Base-by-base conservation (phyloP, 2,113 vertebrate species). In the Tringa solitaria region DNA sequence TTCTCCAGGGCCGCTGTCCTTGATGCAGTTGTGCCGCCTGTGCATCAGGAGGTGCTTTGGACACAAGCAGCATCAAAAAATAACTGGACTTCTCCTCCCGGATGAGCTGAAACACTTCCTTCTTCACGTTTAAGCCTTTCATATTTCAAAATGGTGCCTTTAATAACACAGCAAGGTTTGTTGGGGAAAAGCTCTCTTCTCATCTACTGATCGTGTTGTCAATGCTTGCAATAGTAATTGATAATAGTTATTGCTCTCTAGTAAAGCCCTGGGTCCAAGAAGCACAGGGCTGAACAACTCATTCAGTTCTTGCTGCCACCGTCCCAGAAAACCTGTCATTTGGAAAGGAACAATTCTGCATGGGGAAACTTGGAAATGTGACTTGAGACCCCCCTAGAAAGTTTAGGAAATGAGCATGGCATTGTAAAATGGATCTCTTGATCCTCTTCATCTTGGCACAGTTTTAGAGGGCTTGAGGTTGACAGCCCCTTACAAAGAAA, bases 1-100 rank as follows among this genome's bases (percentile, higher is more conserved):
- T 86, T 95, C 95, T 94, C 56, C 96, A 99, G 99, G 98, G 81
- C 98, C 98, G 0, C 75, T 97, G 43, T 95, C 98, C 93, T 97
- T 99, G 93, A 98, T 97, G 98, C 98, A 99, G 93, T 83, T 99
- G 76, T 99, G 99, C 74, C 98, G 98, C 77, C 96, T 99, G 69
- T 91, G 91, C 95, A 98, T 99, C 96, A 98, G 99, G 91, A 99
- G 94, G 89, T 98, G 96, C 88, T 97, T 99, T 95, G 98, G 98
- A 90, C 95, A 96, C 88, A 95, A 93, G 57, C 98, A 98, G 30
- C 98, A 98, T 75, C 93, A 96, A 80, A 97, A 96, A 80, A 98
- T 99, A 95, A 65, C 65, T 23, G 84, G 61, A 67, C 98, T 99
- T 53, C 77, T 93, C 26, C 97, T 99, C 39, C 99, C 99, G 0